Evolutionary conservation across 2,113 vertebrate species (phyloP).

Genomic region (Forbesichthys papilliferus): DNA sequence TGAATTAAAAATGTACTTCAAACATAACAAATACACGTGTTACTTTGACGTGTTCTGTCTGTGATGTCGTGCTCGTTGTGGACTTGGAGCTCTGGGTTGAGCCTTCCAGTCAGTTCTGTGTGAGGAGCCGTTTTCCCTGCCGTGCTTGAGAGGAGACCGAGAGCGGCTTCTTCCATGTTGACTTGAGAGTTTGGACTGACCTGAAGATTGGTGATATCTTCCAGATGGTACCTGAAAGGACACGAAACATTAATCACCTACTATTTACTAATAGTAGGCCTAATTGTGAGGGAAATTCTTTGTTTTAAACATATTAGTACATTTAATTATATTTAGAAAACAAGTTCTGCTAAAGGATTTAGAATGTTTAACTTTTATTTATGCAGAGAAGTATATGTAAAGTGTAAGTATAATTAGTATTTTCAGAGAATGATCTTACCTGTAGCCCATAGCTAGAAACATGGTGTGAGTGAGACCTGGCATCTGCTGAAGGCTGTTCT

Average conservation of each 20-base stretch:
- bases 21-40: background rate
- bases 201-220: conserved; percentile 45
- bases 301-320: no score
- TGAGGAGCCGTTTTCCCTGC: conserved; percentile 40
- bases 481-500: conserved; percentile 45
- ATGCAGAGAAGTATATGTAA: background rate
- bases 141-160: conserved; percentile 55
- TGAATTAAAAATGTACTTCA: no score
- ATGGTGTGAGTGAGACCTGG: conserved; percentile 59
- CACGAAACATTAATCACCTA: background rate
- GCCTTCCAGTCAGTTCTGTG: conserved; percentile 57
- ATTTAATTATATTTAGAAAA: no score
- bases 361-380: background rate
- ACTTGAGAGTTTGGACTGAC: conserved; percentile 26
- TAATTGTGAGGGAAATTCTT: no score
- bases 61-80: conserved; percentile 69
- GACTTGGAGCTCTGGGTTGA: conserved; percentile 68
- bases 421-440: conserved; percentile 62
- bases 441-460: conserved; percentile 85
- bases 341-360: background rate
- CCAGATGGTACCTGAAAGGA: conserved; percentile 54
- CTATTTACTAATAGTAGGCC: no score
- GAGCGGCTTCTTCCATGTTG: conserved; percentile 61
- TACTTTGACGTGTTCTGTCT: conserved; percentile 80
- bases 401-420: background rate